These are phyloP conservation scores for Dolichopus griseipennis DNA, from an alignment of 2,888 invertebrate species.

Conservation along the genomic window DNA sequence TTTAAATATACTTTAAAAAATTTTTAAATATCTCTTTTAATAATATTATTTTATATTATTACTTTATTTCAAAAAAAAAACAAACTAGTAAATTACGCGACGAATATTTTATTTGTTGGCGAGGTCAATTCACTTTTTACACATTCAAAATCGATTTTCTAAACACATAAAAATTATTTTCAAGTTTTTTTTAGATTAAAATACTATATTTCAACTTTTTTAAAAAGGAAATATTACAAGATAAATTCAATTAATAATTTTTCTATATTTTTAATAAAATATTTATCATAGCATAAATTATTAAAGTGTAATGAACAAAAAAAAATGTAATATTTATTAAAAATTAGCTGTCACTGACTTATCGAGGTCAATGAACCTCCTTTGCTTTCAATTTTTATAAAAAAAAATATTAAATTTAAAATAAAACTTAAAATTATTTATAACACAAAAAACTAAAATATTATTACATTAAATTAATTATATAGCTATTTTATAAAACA, in stretches of 20 bases:
- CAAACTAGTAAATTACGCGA: neutral
- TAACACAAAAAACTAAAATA: too few species aligned
- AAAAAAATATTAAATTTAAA: too few species aligned
- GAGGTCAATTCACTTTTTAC: neutral
- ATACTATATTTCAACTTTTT: too few species aligned
- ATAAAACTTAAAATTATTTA: too few species aligned
- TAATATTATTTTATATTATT: neutral
- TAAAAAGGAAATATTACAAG: too few species aligned
- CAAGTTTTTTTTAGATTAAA: neutral
- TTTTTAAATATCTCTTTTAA: too few species aligned
- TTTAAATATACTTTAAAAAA: too few species aligned
- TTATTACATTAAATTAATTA: neutral
- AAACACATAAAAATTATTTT: neutral
- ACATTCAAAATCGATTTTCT: neutral
- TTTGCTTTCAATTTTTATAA: neutral
- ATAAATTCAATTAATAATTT: too few species aligned
- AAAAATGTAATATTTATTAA: neutral
- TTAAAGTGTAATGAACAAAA: neutral
- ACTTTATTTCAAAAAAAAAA: neutral
- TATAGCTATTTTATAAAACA: neutral
- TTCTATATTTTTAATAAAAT: too few species aligned
- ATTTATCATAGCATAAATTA: neutral
- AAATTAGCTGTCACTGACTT: neutral
- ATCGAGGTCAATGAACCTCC: conserved; percentile 6
- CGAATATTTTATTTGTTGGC: conserved; percentile 4